Base-by-base conservation (phyloP, 2,888 invertebrate species). In the Anodontia alba region DNA sequence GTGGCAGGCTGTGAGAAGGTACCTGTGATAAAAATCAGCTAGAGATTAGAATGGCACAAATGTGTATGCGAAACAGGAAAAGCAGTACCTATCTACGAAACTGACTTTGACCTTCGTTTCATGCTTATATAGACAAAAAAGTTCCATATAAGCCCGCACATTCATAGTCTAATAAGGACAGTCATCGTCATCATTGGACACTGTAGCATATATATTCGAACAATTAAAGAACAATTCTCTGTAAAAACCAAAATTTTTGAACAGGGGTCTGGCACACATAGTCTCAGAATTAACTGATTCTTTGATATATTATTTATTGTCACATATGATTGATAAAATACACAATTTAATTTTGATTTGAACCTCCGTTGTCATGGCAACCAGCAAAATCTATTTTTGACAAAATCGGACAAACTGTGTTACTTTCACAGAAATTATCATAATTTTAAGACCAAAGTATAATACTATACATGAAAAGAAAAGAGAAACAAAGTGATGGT, bases 311-410 rank as follows among this genome's bases (percentile, higher is more conserved):
- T 54, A 12, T 54, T 23, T 23, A 12, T 10, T 23, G 26, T 54
- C 54, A 49, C 49, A 15, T 49, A 49, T 49, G 17, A 49, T 10
- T 20, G 8, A 49, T 20, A 49, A 49, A 49, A 49, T 49, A 17
- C 49, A 49, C 49, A 2, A 12, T 26, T 12, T 23, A 54, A 54
- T 26, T 54, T 26, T 5, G 54, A 26, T 26, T 54, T 54, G 23
- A 54, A 23, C 2, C 15, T 54, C 54, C 10, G 54, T 54, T 54
- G 54, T 26, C 23, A 54, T 54, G 54, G 54, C 54, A 54, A 54
- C 54, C 54, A 54, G 2, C 54, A 54, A 54, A 54, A 54, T 54
- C 54, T 8, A 54, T 54, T 26, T 54, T 26, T 54, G 54, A 54
- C 2, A 54, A 54, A 54, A 26, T 54, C 54, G 5, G 54, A 26